phyloP scores from a whole-genome alignment of 2,797 vertebrate genomes.

The Halcyon badia region DNA sequence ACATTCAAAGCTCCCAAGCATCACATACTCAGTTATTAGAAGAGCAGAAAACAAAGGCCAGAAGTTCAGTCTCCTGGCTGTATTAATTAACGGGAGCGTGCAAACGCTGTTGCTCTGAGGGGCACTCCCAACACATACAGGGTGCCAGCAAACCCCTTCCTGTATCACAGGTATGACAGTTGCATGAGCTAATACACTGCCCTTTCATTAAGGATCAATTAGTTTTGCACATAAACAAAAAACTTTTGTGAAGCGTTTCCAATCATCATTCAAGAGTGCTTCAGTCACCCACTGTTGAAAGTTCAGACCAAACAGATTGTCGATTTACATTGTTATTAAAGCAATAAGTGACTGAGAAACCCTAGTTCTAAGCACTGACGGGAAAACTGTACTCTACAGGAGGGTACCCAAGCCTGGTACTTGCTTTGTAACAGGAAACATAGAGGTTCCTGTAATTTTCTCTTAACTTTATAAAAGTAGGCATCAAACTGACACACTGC shows the following conservation, averaged over 20 bases:
- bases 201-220: not conserved
- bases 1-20: not conserved
- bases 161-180: accelerated
- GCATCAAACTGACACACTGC: not conserved
- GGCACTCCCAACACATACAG: not conserved
- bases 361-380: not conserved
- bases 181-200: not conserved
- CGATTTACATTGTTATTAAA: not conserved
- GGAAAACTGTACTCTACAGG: not conserved
- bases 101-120: not conserved
- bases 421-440: not conserved
- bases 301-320: not conserved
- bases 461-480: not conserved
- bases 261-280: not conserved
- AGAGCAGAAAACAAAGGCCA: not conserved
- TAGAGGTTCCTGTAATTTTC: not conserved
- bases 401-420: not conserved
- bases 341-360: not conserved
- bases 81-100: not conserved
- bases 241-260: not conserved
- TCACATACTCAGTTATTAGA: not conserved
- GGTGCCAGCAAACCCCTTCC: not conserved
- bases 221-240: not conserved
- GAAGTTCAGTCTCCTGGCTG: not conserved
- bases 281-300: not conserved